These are phyloP conservation scores for Falco columbarius DNA, from an alignment of 2,797 vertebrate genomes.

Conservation along the genomic window DNA sequence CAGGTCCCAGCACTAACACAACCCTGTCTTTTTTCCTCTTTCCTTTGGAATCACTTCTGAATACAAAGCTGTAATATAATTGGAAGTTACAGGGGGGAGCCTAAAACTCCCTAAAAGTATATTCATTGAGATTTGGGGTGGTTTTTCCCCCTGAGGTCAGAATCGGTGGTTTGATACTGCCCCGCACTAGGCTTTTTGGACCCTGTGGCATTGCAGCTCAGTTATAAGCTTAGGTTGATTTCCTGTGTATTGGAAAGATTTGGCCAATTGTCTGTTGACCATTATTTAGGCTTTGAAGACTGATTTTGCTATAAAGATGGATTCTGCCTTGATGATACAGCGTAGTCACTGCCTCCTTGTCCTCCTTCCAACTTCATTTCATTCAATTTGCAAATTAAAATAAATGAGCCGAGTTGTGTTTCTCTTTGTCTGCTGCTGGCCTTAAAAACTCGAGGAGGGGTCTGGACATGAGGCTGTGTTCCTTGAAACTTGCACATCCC, in stretches of 20 bases:
- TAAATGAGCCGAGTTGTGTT: not conserved
- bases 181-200: not conserved
- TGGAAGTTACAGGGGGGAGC: not conserved
- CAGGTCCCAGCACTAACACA: not conserved
- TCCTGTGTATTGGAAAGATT: not conserved
- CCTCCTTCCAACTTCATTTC: not conserved
- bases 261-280: not conserved
- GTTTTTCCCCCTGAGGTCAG: not conserved
- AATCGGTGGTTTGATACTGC: not conserved
- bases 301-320: not conserved
- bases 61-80: not conserved
- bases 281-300: not conserved
- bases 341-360: not conserved
- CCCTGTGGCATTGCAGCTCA: not conserved
- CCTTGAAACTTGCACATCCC: slow-evolving; percentile 29
- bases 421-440: slow-evolving; percentile 26
- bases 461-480: slow-evolving; percentile 7
- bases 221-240: not conserved
- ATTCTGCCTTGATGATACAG: not conserved
- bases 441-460: not conserved
- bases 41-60: not conserved
- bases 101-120: not conserved
- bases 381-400: slow-evolving; percentile 9
- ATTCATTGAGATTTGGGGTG: not conserved
- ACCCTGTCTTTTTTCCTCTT: not conserved